Evolutionary conservation across 1,140 invertebrate genomes (phyloP).

Genomic region (Drosophila pseudoananassae): DNA sequence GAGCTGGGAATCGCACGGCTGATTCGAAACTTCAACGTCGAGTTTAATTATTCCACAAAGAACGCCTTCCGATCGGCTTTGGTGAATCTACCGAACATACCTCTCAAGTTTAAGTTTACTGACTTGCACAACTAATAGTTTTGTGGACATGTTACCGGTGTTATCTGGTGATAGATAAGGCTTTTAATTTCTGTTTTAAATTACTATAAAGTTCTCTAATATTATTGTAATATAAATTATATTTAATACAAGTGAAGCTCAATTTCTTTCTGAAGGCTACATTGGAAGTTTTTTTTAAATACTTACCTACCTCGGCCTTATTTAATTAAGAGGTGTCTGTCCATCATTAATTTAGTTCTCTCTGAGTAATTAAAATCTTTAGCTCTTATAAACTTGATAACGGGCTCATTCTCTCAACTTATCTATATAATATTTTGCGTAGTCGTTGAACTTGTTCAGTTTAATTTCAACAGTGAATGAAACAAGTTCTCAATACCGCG

Average conservation of each 20-base stretch:
- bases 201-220: too few species aligned
- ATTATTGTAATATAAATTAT: too few species aligned
- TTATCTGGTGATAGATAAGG: too few species aligned
- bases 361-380: neutral
- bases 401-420: neutral
- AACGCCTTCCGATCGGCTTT: conserved; percentile 61
- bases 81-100: conserved; percentile 70
- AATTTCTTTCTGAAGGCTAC: too few species aligned
- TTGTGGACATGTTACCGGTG: too few species aligned
- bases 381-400: neutral
- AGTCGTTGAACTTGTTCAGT: neutral
- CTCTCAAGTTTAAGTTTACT: conserved; percentile 72
- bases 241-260: too few species aligned
- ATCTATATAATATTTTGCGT: conserved; percentile 1
- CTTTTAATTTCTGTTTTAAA: too few species aligned
- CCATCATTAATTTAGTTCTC: neutral
- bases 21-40: conserved; percentile 85
- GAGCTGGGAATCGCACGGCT: conserved; percentile 87
- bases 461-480: neutral
- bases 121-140: conserved; percentile 49
- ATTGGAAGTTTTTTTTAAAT: too few species aligned
- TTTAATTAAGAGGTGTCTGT: neutral
- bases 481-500: neutral
- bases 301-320: neutral
- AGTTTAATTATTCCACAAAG: conserved; percentile 84